Evolutionary conservation across 2,888 invertebrate species (phyloP), one percentile per base, ranked within the genome.

Genomic region (Sarcophaga rosellei): DNA sequence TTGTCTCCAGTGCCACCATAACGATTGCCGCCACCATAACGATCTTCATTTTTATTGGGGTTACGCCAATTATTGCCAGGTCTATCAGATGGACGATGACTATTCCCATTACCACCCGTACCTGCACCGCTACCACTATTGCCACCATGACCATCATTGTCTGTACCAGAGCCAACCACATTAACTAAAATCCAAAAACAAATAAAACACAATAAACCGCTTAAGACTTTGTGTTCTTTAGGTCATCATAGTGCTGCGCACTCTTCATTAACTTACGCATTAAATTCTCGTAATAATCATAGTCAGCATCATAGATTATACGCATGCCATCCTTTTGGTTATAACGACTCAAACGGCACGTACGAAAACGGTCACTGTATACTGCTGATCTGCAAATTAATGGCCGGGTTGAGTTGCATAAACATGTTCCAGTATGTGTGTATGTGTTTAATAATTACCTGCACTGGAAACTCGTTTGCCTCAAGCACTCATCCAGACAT

Each of bases 211-310:
- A 47, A 47, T 47, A 11, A 11, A 47, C 11, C 4, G 21, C 47
- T 69, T 69, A n/a, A 25, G 20, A 63, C 21, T 57, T 59, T 5
- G 17, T 45, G 15, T 23, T 62, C 5, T 63, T 44, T n/a, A 17
- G 17, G 21, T 45, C 17, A 65, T 25, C 65, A 35, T 12, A 63
- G 12, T 23, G 4, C n/a, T 25, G 17, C 25, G 61, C 4, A 45
- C 45, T 70, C 23, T 45, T 6, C 78, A 57, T 87, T 72, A 88
- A 95, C 97, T 96, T 94, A 97, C 98, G 96, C 97, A 97, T 97
- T 75, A 98, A 94, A 94, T 97, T 97, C 94, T 98, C 98, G 91
- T 98, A 98, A 93, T 98, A 98, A 94, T 98, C 98, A 92, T 97
- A 98, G 93, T 97, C 97, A 3, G 97, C 97, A 92, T 98, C 98